Evolutionary conservation across 2,888 invertebrate genomes (phyloP).

Genomic region (Heliconius erato): DNA sequence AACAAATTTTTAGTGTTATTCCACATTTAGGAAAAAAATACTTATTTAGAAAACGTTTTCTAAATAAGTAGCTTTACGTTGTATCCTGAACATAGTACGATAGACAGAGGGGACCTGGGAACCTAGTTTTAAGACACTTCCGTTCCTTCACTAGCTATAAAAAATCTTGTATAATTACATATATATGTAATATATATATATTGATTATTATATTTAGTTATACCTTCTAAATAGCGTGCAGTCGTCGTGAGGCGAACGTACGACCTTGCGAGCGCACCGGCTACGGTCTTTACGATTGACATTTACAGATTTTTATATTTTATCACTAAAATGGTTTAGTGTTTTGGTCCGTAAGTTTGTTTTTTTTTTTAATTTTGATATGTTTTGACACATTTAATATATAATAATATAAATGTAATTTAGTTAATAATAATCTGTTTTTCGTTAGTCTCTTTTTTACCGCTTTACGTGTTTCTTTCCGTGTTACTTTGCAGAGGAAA

Average conservation of each 20-base stretch:
- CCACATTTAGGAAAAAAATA: too few relatives aligned
- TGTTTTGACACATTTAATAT: neutral
- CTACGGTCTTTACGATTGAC: conserved; percentile 29
- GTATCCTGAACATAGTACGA: too few relatives aligned
- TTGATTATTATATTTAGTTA: conserved; percentile 6
- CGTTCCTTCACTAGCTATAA: neutral
- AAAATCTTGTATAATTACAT: neutral
- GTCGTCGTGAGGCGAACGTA: conserved; percentile 60
- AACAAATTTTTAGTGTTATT: too few relatives aligned
- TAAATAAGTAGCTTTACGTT: too few relatives aligned
- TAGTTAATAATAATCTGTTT: neutral
- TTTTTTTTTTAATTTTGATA: neutral
- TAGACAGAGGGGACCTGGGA: too few relatives aligned
- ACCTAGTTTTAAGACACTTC: neutral
- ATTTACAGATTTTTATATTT: conserved; percentile 15
- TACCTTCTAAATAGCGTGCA: conserved; percentile 29
- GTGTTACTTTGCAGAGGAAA: too few relatives aligned
- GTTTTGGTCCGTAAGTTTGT: neutral
- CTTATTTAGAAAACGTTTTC: too few relatives aligned
- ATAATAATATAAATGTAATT: too few relatives aligned
- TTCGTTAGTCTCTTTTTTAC: neutral
- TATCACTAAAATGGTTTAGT: conserved; percentile 5
- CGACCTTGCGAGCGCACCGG: conserved; percentile 64
- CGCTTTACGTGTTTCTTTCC: neutral
- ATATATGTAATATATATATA: neutral